Evolutionary conservation across 2,797 vertebrate genomes (phyloP).

Genomic region (Rhyacichthys aspro): DNA sequence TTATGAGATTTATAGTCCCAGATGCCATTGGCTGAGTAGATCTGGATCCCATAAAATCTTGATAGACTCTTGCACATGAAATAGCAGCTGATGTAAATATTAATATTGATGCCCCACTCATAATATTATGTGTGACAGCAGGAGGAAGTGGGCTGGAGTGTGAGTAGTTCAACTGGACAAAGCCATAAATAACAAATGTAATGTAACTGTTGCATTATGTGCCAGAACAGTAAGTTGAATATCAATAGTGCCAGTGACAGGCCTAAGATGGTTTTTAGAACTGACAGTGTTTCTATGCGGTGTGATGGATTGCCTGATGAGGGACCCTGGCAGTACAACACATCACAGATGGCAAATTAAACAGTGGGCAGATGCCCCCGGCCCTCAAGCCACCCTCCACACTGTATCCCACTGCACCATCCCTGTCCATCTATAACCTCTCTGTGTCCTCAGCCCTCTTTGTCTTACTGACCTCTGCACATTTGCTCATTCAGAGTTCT

Average conservation of each 20-base stretch:
- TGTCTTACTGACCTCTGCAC: not conserved
- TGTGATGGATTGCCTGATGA: constrained; percentile 89
- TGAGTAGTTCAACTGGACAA: constrained; percentile 15
- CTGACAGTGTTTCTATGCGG: constrained; percentile 79
- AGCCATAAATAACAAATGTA: constrained; percentile 1
- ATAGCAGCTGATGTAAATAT: constrained; percentile 49
- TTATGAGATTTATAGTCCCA: constrained; percentile 34
- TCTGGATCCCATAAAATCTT: constrained; percentile 44
- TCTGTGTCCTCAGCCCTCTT: constrained; percentile 35
- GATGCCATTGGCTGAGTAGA: constrained; percentile 27
- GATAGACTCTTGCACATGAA: constrained; percentile 47
- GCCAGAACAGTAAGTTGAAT: constrained; percentile 30
- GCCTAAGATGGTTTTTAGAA: constrained; percentile 57
- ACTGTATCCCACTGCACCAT: constrained; percentile 47
- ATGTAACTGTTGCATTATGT: not conserved
- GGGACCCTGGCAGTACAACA: constrained; percentile 79
- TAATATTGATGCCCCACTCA: constrained; percentile 52
- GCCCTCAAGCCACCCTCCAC: constrained; percentile 26
- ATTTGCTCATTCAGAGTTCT: not conserved
- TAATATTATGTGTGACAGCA: constrained; percentile 21
- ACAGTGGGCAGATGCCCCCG: constrained; percentile 74
- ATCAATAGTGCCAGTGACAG: constrained; percentile 46
- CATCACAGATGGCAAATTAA: constrained; percentile 84
- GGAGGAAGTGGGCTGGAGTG: constrained; percentile 4
- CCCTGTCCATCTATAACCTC: constrained; percentile 37